Evolutionary conservation across 2,888 invertebrate genomes (phyloP), one percentile per base, ranked within the genome.

Genomic region (Xylophagus ater): DNA sequence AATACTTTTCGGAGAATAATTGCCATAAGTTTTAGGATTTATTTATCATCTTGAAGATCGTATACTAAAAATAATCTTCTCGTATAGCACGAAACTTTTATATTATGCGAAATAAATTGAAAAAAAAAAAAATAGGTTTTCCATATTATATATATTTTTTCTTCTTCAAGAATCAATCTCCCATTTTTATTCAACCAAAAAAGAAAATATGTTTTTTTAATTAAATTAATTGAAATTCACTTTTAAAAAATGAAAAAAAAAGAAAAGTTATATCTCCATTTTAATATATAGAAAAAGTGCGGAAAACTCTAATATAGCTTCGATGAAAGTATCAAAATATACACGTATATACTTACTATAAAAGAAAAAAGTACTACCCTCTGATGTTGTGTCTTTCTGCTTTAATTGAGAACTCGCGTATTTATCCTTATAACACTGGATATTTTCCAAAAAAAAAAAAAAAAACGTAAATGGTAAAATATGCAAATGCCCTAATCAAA

Each of bases 401-500:
- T 37, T 30, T 31, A 20, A 30, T 20, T 29, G 31, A 28, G 17
- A 33, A 33, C 23, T 26, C 21, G 8, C 33, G 37, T 14, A 15
- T 26, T 10, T 13, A 14, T 5, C 24, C 21, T 21, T 21, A 17
- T 15, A 8, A 7, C 21, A 34, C 23, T n/a, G 18, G n/a, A 14
- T 18, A 31, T 7, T 31, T 10, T 31, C 14, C 19, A 9, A 14
- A 19, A 17, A 14, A 19, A 9, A n/a, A 18, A 24, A 17, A 14
- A 23, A 10, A 12, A 10, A 23, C 37, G 30, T 21, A 37, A 29
- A 20, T 36, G 10, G 41, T 37, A 44, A 44, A 44, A 45, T 62
- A 64, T 62, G 62, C 60, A 64, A 63, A 63, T 63, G 53, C 56
- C 57, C 62, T 60, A 60, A 63, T 63, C 60, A 63, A 63, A 63